Evolutionary conservation across 2,797 vertebrate genomes (phyloP), one percentile per base, ranked within the genome.

Genomic region (Mus minutoides): DNA sequence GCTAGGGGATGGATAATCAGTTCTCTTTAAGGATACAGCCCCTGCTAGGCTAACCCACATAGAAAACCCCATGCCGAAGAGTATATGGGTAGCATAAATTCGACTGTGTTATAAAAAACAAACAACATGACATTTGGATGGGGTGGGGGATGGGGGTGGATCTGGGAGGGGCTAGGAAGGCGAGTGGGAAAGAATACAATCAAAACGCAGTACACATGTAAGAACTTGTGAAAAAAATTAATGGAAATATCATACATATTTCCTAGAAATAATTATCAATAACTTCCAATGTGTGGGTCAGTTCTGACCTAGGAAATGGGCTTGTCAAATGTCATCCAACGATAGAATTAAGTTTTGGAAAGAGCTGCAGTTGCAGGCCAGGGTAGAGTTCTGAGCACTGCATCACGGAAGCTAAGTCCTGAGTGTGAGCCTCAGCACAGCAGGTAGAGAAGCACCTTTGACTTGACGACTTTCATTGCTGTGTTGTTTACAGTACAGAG

Each of bases 221-320:
- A 43, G 58, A 84, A 62, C 40, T 83, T 83, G 37, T 62, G 37
- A 43, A 34, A 12, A 12, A 40, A 34, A 46, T 64, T 31, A 84
- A 34, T 64, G 16, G 62, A 43, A 46, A 64, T 34, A 34, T 21
- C 22, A 64, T 6, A 7, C 5, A 6, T 31, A 62, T 46, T 84
- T 64, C 22, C 46, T 87, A 82, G 88, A 90, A 91, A 91, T 22
- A 86, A 56, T 60, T 62, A 56, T 37, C 82, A 85, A 73, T 40
- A 54, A 49, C 62, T 80, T 80, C 37, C 37, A 80, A 87, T 49
- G 43, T 49, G 19, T 80, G 37, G 54, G 49, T 56, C 82, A 34
- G 22, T 58, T 49, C 40, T 49, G 82, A 75, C 56, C 67, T 22
- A 67, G 56, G 13, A 75, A 67, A 67, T 34, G n/a, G 16, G 54